Percentiles rank a stretch among this genome's conserved stretches.
These are phyloP conservation scores for Peromyscus maniculatus DNA, from an alignment of 2,113 vertebrate species.

Conservation along the genomic window DNA sequence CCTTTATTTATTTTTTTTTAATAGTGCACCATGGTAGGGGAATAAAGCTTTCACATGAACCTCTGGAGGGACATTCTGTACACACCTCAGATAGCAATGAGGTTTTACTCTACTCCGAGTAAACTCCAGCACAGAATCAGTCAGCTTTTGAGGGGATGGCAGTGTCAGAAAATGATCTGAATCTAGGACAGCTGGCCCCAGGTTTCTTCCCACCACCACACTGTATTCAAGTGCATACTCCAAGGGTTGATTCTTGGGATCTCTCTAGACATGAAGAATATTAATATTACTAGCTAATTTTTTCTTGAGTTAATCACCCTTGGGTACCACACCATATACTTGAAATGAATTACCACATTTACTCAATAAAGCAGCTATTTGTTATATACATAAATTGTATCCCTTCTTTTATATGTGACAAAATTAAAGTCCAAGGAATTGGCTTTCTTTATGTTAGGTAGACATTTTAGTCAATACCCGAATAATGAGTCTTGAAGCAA, in stretches of 20 bases:
- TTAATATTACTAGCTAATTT: background rate
- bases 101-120: background rate
- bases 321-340: background rate
- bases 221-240: background rate
- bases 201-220: background rate
- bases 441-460: background rate
- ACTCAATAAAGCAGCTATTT: background rate
- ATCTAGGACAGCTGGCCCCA: background rate
- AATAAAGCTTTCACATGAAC: background rate
- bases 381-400: background rate
- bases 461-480: background rate
- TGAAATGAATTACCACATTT: background rate
- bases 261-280: background rate
- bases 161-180: background rate
- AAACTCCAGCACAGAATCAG: background rate
- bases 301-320: background rate
- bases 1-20: background rate
- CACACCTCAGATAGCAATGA: background rate
- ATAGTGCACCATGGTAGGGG: background rate
- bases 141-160: background rate
- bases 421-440: constrained; percentile 17
- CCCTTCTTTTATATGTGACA: background rate
- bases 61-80: background rate
- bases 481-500: constrained; percentile 38
- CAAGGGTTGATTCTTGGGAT: background rate